Conservation (phyloP, 2,113 vertebrate species). For the Oncorhynchus gorbuscha region DNA sequence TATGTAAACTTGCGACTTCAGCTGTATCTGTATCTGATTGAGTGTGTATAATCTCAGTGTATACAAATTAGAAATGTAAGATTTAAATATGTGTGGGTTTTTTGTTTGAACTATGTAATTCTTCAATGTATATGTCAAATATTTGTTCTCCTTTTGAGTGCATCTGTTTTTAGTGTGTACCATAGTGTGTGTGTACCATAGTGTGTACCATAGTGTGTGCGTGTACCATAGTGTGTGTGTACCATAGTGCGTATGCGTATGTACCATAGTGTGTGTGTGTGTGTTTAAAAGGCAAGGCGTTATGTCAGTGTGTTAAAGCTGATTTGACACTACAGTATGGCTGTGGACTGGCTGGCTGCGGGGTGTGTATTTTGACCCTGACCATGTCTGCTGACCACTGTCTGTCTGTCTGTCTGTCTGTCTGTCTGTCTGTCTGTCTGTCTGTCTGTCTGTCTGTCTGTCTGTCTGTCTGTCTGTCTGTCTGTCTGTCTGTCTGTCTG, state of each 20-base stretch:
- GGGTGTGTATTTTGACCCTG: slow-evolving; percentile 55
- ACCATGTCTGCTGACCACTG: slow-evolving; percentile 54
- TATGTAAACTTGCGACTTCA: too few relatives aligned
- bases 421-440: too few relatives aligned
- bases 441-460: too few relatives aligned
- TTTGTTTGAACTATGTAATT: too few relatives aligned
- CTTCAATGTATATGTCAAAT: slow-evolving; percentile 43
- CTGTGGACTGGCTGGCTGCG: slow-evolving; percentile 52
- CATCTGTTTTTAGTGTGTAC: slow-evolving; percentile 1
- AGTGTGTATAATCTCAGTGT: not conserved
- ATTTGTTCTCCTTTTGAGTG: slow-evolving; percentile 8
- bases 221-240: slow-evolving; percentile 11
- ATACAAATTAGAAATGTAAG: not conserved
- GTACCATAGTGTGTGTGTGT: too few relatives aligned
- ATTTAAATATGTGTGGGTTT: too few relatives aligned
- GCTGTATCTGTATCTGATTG: too few relatives aligned
- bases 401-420: slow-evolving; percentile 8
- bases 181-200: not conserved
- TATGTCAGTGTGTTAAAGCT: slow-evolving; percentile 53
- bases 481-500: not conserved
- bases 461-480: too few relatives aligned
- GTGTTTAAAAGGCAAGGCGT: slow-evolving; percentile 31
- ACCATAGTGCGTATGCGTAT: too few relatives aligned
- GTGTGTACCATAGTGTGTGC: not conserved
- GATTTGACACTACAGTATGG: slow-evolving; percentile 48